Base-by-base conservation (phyloP, 2,113 vertebrate genomes). In the Empidonax traillii region DNA sequence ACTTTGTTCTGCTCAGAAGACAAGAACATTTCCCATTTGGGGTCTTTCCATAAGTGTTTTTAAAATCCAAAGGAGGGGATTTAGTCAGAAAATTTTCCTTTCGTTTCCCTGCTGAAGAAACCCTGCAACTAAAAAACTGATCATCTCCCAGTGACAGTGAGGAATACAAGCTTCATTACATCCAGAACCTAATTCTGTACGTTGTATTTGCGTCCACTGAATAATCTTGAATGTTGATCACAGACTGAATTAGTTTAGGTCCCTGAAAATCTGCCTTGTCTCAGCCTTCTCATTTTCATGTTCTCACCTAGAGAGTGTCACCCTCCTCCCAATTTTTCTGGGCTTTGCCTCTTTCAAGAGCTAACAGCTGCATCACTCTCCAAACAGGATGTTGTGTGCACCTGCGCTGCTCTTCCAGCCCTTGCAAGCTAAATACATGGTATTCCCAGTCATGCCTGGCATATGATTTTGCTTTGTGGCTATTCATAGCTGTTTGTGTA, bases 1-100 rank as follows among this genome's bases (percentile, higher is more conserved):
- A 63, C 67, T 87, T 79, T 79, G 44, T 87, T 85, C 62, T 61
- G 14, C 47, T 90, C 4, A 2, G 81, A 55, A 95, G 87, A 67
- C 51, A 94, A 53, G 65, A 81, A 77, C 3, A 0, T 87, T 90
- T 93, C 86, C 67, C 62, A 31, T 88, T 75, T 74, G 52, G 43
- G 47, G 47, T 94, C 69, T 71, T 68, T 51, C 53, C 0, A 0
- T 58, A 58, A 62, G 30, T 65, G n/a, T 82, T 87, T 94, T 90
- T 85, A 76, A 82, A 91, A 65, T 56, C 58, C 0, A 0, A 82
- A 89, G 69, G 65, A 74, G 39, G n/a, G 27, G 8, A 24, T 84
- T 87, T 94, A 86, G 52, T 91, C 82, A 90, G 74, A 71, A 89
- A 61, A 82, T 96, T 91, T 43, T 91, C 55, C 51, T 84, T 95